Percentiles rank a stretch among this genome's conserved stretches.
These are phyloP conservation scores for Mystacides longicornis DNA, from an alignment of 2,888 invertebrate genomes.

Conservation along the genomic window DNA sequence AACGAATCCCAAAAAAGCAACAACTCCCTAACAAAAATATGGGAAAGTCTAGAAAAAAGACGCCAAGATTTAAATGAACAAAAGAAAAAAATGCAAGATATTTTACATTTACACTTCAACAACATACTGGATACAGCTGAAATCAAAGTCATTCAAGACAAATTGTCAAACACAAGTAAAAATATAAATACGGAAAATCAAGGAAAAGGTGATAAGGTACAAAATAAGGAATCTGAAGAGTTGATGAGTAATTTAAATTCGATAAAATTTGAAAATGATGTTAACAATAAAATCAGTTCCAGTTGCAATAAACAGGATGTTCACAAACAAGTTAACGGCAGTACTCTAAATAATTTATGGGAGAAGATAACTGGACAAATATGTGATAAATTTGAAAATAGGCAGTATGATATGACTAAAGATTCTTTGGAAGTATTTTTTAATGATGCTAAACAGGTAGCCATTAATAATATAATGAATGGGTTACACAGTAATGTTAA, in stretches of 20 bases:
- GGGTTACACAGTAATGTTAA: conserved; percentile 7
- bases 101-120: conserved; percentile 18
- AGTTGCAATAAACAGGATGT: too few species aligned
- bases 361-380: conserved; percentile 18
- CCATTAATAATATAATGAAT: conserved; percentile 11
- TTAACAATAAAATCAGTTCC: not conserved
- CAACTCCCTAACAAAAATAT: conserved; percentile 5
- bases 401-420: conserved; percentile 14
- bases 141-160: conserved; percentile 18
- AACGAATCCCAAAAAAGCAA: conserved; percentile 5
- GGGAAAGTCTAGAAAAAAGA: conserved; percentile 14
- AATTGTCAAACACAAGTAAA: conserved; percentile 7
- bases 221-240: not conserved
- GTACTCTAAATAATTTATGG: conserved; percentile 16
- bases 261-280: not conserved
- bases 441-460: conserved; percentile 17
- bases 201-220: not conserved
- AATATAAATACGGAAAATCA: not conserved
- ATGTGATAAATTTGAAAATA: conserved; percentile 9
- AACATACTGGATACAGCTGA: conserved; percentile 19
- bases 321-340: conserved; percentile 6
- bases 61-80: conserved; percentile 10
- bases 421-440: conserved; percentile 15
- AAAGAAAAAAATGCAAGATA: conserved; percentile 22
- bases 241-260: not conserved